A percentile compares a stretch with the other conserved stretches of the same genome.
Evolutionary conservation across 2,797 vertebrate species (phyloP).

Genomic region (Garrulus glandarius): DNA sequence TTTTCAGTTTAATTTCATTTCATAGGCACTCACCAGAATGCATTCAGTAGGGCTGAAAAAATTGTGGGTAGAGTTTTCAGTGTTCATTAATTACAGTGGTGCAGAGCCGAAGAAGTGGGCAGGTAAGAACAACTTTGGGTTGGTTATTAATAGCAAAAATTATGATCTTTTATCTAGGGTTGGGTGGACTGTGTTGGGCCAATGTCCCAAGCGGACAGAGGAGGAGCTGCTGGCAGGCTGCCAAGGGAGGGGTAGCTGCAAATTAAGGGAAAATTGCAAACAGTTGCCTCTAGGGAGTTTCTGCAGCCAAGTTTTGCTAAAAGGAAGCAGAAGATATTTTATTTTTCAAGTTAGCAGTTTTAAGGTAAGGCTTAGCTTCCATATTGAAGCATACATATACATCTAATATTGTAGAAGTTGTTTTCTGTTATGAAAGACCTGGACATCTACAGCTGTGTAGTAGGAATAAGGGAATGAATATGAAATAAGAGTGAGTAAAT

Average conservation of each 20-base stretch:
- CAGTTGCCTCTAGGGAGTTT: neutral
- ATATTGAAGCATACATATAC: neutral
- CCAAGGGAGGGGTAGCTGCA: neutral
- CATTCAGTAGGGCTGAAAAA: neutral
- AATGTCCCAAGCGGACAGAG: fast-evolving
- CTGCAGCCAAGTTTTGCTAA: neutral
- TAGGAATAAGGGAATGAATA: neutral
- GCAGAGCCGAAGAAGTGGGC: neutral
- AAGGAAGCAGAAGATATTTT: neutral
- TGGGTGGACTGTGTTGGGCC: neutral
- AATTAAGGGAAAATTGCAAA: neutral
- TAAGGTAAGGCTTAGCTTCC: neutral
- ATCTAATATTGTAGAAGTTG: neutral
- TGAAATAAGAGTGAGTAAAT: neutral
- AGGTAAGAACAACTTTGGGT: neutral
- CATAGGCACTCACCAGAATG: neutral
- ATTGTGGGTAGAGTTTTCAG: neutral
- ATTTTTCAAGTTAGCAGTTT: neutral
- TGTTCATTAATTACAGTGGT: slow-evolving; percentile 3
- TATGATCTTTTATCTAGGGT: neutral
- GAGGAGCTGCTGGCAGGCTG: neutral
- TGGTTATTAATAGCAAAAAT: slow-evolving; percentile 20
- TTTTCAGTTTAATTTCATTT: slow-evolving; percentile 23
- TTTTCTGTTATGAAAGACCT: neutral
- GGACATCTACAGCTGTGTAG: neutral